Evolutionary conservation across 2,797 vertebrate genomes (phyloP), one percentile per base, ranked within the genome.

Genomic region (Apogon hyalosoma): DNA sequence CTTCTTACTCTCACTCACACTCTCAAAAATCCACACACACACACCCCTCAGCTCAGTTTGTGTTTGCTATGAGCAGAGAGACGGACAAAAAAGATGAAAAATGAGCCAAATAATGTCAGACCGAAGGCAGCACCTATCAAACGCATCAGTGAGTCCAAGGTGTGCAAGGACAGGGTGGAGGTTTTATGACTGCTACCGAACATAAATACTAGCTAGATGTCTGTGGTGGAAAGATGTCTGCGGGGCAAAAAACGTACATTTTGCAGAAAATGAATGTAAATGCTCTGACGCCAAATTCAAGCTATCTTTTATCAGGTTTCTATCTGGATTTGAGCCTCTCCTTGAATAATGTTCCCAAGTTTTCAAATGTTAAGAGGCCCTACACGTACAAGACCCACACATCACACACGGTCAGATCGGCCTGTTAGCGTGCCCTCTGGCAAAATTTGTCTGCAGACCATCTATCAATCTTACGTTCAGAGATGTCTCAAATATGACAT

Each of bases 81-180:
- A 74, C 45, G 2, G 41, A 46, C 56, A 31, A 50, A 72, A 79
- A 77, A 78, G 40, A 87, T 86, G 83, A 90, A 88, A 88, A 90
- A 89, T 75, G 72, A 79, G 73, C 71, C 75, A 86, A 92, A 89
- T 90, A 85, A 85, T 76, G 85, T 88, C 70, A 83, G 87, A 82
- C 40, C 48, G 78, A 86, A 82, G 79, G 87, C 72, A 76, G 83
- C 62, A 47, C 79, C 84, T 80, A 90, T 92, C 87, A 86, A 90
- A 90, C 49, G 83, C 88, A 88, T 87, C 83, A 84, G 67, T 85
- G 86, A 66, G 78, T 70, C 63, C 73, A 71, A 78, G 79, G 82
- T 90, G 88, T 86, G 81, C 88, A 90, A 90, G 91, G 90, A 88
- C 88, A 36, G 64, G 60, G 15, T 73, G 61, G 73, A 77, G 79